A percentile compares a stretch with the other conserved stretches of the same genome.
Evolutionary conservation across 1,140 invertebrate species (phyloP).

Genomic region (Leptinotarsa undecemlineata): DNA sequence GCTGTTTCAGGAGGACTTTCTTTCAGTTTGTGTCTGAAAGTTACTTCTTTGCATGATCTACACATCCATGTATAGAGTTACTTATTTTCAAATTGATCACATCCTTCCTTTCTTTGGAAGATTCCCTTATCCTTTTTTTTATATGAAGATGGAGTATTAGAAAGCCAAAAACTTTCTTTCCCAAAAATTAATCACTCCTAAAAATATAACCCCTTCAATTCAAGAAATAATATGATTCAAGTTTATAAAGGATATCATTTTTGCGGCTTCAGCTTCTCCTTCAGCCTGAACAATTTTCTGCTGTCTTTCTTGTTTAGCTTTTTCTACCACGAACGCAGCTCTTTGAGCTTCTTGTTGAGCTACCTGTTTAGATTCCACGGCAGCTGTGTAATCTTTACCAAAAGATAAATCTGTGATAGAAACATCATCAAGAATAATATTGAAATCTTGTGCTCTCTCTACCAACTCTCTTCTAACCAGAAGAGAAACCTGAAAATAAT

Average conservation of each 20-base stretch:
- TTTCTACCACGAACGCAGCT: conserved; percentile 97
- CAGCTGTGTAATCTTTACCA: conserved; percentile 98
- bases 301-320: conserved; percentile 96
- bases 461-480: conserved; percentile 92
- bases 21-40: no score
- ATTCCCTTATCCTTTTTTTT: no score
- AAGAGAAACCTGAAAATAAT: conserved; percentile 69
- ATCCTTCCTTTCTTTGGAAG: no score
- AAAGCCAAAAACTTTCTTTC: no score
- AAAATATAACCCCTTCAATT: no score
- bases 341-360: conserved; percentile 99
- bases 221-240: neutral
- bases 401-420: conserved; percentile 98
- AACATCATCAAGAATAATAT: conserved; percentile 99
- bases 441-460: conserved; percentile 97
- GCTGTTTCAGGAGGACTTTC: no score
- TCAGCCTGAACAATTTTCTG: conserved; percentile 99
- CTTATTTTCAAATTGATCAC: no score
- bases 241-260: conserved; percentile 83
- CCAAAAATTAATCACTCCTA: no score
- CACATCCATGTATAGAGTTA: no score
- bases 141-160: no score
- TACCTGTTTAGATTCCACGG: conserved; percentile 99
- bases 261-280: conserved; percentile 98
- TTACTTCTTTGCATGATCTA: no score